Evolutionary conservation across 2,797 vertebrate species (phyloP).

Genomic region (Enteromius fasciolatus): DNA sequence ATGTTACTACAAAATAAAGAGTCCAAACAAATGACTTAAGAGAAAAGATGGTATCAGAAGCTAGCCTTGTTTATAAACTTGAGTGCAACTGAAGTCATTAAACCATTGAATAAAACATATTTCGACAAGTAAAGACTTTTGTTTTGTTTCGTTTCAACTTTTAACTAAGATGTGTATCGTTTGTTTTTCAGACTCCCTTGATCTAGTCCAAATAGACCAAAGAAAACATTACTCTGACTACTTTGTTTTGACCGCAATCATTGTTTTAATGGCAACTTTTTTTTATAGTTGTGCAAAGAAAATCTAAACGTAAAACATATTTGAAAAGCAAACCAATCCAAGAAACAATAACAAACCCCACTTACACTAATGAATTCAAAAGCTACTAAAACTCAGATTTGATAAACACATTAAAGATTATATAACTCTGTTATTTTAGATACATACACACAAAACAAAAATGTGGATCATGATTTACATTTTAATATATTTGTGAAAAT

Average conservation of each 20-base stretch:
- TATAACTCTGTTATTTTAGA: not conserved
- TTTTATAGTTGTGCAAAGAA: conserved; percentile 15
- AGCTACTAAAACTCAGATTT: not conserved
- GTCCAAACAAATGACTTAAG: too few species aligned
- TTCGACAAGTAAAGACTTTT: too few species aligned
- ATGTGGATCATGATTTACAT: not conserved
- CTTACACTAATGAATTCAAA: not conserved
- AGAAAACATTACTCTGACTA: not conserved
- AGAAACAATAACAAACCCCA: not conserved
- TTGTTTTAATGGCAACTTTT: not conserved
- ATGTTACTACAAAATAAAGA: not conserved
- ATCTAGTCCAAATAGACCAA: conserved; percentile 17
- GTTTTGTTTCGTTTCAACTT: not conserved
- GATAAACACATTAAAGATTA: not conserved
- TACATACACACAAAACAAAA: not conserved
- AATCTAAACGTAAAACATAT: conserved; percentile 18
- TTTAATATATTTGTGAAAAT: not conserved
- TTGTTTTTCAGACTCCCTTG: not conserved
- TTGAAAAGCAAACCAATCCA: not conserved
- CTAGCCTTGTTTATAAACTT: conserved; percentile 8
- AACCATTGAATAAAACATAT: too few species aligned
- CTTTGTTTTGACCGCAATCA: conserved; percentile 3
- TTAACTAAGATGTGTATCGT: not conserved
- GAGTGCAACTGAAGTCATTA: conserved; percentile 1
- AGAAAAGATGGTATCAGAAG: conserved; percentile 7